Evolutionary conservation across 2,113 vertebrate species (phyloP).

Genomic region (Girardinichthys multiradiatus): DNA sequence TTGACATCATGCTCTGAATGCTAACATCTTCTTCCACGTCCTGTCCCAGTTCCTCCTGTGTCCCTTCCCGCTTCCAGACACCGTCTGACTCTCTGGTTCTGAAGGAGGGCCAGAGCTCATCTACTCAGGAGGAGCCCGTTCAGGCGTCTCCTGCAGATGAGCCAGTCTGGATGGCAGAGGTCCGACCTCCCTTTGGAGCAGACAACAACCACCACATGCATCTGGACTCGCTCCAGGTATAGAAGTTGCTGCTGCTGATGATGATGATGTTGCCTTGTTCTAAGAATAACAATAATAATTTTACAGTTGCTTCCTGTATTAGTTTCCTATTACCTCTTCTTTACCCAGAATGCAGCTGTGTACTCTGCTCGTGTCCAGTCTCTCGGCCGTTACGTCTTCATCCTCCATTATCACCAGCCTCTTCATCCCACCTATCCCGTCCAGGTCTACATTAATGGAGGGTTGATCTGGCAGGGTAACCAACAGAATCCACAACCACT

Average conservation of each 20-base stretch:
- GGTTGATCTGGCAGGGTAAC: constrained; percentile 92
- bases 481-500: neutral
- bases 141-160: constrained; percentile 75
- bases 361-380: constrained; percentile 84
- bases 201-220: constrained; percentile 85
- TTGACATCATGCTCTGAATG: neutral
- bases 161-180: constrained; percentile 45
- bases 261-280: no score
- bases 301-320: neutral
- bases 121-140: constrained; percentile 68
- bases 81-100: constrained; percentile 88
- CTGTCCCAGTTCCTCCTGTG: constrained; percentile 71
- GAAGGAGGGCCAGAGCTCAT: constrained; percentile 85
- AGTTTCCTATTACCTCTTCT: neutral
- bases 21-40: accelerated
- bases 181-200: constrained; percentile 76
- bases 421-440: constrained; percentile 84
- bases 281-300: neutral
- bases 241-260: neutral
- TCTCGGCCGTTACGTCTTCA: constrained; percentile 91
- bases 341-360: constrained; percentile 84
- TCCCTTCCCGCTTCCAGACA: constrained; percentile 90
- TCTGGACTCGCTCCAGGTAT: constrained; percentile 88
- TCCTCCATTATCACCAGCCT: constrained; percentile 94
- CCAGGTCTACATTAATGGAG: constrained; percentile 88